These are phyloP conservation scores for Poecilia gillii DNA, from an alignment of 2,797 vertebrate genomes.

Conservation along the genomic window DNA sequence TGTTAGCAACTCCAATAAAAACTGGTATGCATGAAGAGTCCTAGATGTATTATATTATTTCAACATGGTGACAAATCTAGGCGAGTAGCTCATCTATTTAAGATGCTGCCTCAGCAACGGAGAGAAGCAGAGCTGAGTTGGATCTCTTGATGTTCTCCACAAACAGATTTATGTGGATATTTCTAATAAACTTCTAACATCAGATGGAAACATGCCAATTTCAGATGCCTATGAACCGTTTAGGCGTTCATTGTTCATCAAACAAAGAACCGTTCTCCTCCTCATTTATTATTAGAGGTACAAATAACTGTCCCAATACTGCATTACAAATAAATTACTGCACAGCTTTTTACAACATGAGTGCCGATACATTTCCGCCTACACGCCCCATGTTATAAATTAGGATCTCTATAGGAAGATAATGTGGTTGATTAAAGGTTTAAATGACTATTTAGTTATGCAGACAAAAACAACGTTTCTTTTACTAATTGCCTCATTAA, in stretches of 20 bases:
- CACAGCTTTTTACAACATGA: not conserved
- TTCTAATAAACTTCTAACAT: not conserved
- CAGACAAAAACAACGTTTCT: not conserved
- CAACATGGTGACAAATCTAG: not conserved
- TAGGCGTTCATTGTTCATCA: too few relatives aligned
- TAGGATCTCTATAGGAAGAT: not conserved
- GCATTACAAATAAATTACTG: not conserved
- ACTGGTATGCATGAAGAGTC: not conserved
- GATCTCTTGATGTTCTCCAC: not conserved
- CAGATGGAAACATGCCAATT: not conserved
- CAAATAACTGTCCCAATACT: not conserved
- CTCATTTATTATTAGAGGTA: not conserved
- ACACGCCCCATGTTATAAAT: not conserved
- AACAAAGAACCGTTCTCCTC: not conserved
- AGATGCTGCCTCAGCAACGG: not conserved
- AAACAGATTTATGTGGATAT: not conserved
- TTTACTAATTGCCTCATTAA: constrained; percentile 42
- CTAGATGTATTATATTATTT: not conserved
- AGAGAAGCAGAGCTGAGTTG: not conserved
- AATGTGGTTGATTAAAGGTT: constrained; percentile 20
- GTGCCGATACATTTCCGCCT: not conserved
- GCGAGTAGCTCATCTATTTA: not conserved
- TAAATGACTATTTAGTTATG: not conserved
- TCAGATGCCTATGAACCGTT: not conserved
- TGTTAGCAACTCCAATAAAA: not conserved